Evolutionary conservation across 1,140 invertebrate species (phyloP), one percentile per base, ranked within the genome.

Genomic region (Eurytemora carolleeae): DNA sequence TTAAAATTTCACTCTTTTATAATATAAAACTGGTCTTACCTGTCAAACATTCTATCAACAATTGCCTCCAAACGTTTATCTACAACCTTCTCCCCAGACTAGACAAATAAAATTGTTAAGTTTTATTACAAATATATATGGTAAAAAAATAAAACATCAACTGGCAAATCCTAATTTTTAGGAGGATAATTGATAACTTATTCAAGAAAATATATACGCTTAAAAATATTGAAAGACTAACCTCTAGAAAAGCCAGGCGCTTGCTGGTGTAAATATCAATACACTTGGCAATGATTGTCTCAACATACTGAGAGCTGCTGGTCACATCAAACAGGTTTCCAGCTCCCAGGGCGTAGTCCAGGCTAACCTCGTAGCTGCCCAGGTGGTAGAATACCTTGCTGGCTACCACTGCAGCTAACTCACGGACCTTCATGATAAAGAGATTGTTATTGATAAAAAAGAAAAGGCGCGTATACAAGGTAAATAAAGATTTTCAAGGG

Each of bases 371-470:
- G 76, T 93, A 97, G 2, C 88, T 87, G 24, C 92, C 92, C 57
- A 98, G 76, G 73, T 98, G 92, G 74, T 96, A 97, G 70, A 97
- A 98, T 2, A 98, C 91, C 76, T 98, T 98, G 66, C 93, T 97
- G 3, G 92, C 93, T 22, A 99, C 90, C 64, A 98, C 78, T 23
- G 94, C 93, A 57, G 95, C 95, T 54, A 97, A 72, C 67, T 95
- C 81, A 68, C 88, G 83, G 68, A 95, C 79, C 31, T 44, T n/a
- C 31, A 44, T 7, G 23, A 71, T 72, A 69, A 98, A 98, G 16
- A 72, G 74, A 67, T 85, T 81, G 69, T 97, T 87, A 76, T 98
- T 93, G 71, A n/a, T n/a, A n/a, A n/a, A n/a, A n/a, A n/a, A n/a
- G n/a, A n/a, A n/a, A n/a, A n/a, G n/a, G n/a, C n/a, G n/a, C n/a